Evolutionary conservation across 2,888 invertebrate species (phyloP).

Genomic region (Yponomeuta plumbellus): DNA sequence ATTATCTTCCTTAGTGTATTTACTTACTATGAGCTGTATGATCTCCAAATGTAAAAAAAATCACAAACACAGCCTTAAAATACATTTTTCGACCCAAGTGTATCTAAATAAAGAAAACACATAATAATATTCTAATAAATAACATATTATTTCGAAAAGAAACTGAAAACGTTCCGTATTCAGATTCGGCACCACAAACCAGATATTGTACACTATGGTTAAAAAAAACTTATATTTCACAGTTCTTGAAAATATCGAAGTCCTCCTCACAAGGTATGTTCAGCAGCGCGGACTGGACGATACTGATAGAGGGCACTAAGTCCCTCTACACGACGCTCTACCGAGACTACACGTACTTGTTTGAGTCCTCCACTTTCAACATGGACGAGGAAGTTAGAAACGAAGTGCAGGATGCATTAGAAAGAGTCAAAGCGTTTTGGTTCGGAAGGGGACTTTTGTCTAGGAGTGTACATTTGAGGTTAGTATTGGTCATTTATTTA

Average conservation of each 20-base stretch:
- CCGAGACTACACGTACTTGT: constrained; percentile 53
- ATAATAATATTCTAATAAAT: too few relatives aligned
- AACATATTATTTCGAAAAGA: background rate
- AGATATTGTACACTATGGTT: too few relatives aligned
- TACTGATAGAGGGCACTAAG: constrained; percentile 50
- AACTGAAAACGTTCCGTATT: too few relatives aligned
- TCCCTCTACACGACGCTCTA: constrained; percentile 46
- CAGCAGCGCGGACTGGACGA: constrained; percentile 50
- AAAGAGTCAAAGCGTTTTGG: constrained; percentile 49
- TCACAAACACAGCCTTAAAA: too few relatives aligned
- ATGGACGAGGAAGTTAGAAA: constrained; percentile 38
- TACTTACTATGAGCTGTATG: too few relatives aligned
- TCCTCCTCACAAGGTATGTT: constrained; percentile 33
- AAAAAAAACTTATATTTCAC: background rate
- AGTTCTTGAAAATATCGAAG: constrained; percentile 39
- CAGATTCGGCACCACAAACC: too few relatives aligned
- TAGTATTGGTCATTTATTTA: constrained; percentile 14
- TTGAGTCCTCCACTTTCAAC: constrained; percentile 49
- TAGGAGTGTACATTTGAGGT: constrained; percentile 53
- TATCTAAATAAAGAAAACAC: too few relatives aligned
- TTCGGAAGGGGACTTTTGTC: constrained; percentile 42
- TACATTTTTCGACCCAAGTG: too few relatives aligned
- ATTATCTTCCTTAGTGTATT: too few relatives aligned
- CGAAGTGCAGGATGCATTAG: constrained; percentile 30
- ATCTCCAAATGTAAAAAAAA: too few relatives aligned